Evolutionary conservation across 2,888 invertebrate species (phyloP).

Genomic region (Phrixothrix hirtus): DNA sequence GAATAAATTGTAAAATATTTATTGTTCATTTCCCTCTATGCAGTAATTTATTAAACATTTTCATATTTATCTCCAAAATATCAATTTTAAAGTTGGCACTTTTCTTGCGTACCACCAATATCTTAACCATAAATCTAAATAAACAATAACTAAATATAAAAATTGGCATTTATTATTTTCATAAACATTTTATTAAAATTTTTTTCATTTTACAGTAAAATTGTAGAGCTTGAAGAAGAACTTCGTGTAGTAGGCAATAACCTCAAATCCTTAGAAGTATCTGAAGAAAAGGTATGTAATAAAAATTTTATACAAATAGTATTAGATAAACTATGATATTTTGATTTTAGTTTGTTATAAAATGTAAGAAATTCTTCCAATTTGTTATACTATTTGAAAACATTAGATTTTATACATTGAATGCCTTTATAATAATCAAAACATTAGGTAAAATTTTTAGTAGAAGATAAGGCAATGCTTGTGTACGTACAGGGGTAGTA

Average conservation of each 20-base stretch:
- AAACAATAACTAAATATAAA: no score
- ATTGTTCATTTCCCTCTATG: no score
- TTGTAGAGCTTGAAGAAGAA: constrained; percentile 99
- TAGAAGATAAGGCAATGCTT: no score
- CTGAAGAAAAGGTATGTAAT: constrained; percentile 93
- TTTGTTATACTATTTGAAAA: not conserved
- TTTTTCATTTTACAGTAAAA: constrained; percentile 74
- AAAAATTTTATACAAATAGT: not conserved
- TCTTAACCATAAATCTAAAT: no score
- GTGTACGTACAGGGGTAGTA: no score
- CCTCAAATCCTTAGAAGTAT: constrained; percentile 99
- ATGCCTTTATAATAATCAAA: no score
- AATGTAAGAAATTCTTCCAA: not conserved
- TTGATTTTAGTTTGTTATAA: no score
- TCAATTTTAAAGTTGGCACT: no score
- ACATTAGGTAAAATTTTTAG: not conserved
- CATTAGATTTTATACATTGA: not conserved
- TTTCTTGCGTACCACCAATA: not conserved
- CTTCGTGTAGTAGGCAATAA: constrained; percentile 99
- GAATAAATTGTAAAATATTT: no score
- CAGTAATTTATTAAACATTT: no score
- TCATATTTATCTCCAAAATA: no score
- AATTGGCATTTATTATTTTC: not conserved
- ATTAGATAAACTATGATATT: no score
- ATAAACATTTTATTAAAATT: not conserved